Percentiles rank a stretch among this genome's conserved stretches.
phyloP scores from a whole-genome alignment of 2,888 invertebrate species.

The Dicyrtomina minuta region DNA sequence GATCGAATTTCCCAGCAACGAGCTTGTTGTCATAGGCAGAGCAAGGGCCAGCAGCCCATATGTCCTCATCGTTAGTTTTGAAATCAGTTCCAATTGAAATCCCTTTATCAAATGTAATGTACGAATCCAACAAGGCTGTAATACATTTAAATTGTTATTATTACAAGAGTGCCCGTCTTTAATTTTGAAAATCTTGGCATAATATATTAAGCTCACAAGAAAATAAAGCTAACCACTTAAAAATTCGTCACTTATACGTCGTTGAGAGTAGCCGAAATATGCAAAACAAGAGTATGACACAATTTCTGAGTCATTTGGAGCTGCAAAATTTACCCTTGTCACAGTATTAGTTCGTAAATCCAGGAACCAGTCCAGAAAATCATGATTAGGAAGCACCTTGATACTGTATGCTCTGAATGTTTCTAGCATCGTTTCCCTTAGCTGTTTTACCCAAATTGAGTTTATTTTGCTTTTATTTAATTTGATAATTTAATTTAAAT shows the following conservation, averaged over 20 bases:
- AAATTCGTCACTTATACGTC: conserved; percentile 47
- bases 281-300: conserved; percentile 47
- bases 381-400: conserved; percentile 36
- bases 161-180: neutral
- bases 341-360: conserved; percentile 42
- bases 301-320: conserved; percentile 14
- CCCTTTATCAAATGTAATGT: conserved; percentile 60
- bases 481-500: too few species aligned
- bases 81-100: conserved; percentile 66
- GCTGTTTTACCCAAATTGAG: conserved; percentile 18
- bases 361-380: conserved; percentile 44
- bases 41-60: conserved; percentile 68
- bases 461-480: neutral
- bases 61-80: conserved; percentile 66
- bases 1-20: conserved; percentile 61
- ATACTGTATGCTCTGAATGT: conserved; percentile 36
- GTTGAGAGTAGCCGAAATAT: conserved; percentile 41
- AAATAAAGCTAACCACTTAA: conserved; percentile 38
- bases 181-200: neutral
- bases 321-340: conserved; percentile 42
- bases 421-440: conserved; percentile 32
- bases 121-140: conserved; percentile 31
- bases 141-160: neutral
- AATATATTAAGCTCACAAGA: neutral
- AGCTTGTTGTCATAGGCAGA: conserved; percentile 66